Evolutionary conservation across 2,888 invertebrate genomes (phyloP), one percentile per base, ranked within the genome.

Genomic region (Ariolimax columbianus): DNA sequence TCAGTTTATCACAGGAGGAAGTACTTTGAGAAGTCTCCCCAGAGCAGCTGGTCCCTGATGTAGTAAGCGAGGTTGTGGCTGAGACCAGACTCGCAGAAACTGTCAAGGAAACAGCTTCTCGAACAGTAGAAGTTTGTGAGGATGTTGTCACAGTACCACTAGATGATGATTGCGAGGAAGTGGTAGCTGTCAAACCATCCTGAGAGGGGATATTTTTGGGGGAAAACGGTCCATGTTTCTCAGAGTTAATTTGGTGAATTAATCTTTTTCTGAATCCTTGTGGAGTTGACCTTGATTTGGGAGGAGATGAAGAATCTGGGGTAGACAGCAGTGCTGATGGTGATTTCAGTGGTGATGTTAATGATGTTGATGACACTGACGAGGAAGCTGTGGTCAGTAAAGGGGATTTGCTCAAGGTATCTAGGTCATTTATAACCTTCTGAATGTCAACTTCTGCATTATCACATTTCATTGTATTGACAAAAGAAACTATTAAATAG

Each of bases 221-320:
- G 38, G 75, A 59, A 26, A 38, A 59, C 0, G 77, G 36, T 23
- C 40, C 73, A 59, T 47, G 36, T 51, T 84, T 82, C 70, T 86
- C 86, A 33, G 86, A 86, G 36, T 82, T 86, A 38, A 86, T 80
- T 23, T 78, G 75, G 77, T 87, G 86, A 51, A 87, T 87, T 51
- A 87, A 75, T 23, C 87, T 82, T 51, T 87, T 87, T 26, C 87
- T 82, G 68, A 85, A 87, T 0, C 85, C 86, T 55, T 85, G 85
- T 26, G 86, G 86, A 6, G 87, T 83, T n/a, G 85, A 77, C 59
- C 82, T 85, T 30, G 30, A 55, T 72, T 72, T 78, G 11, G 47
- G 4, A 75, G 81, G 55, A n/a, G 85, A 77, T 70, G 77, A 77
- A 3, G 51, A 38, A 33, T 63, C 55, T 82, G 72, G 38, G 40